These are phyloP conservation scores for Sternotherus odoratus DNA, from an alignment of 2,797 vertebrate species.

Conservation along the genomic window DNA sequence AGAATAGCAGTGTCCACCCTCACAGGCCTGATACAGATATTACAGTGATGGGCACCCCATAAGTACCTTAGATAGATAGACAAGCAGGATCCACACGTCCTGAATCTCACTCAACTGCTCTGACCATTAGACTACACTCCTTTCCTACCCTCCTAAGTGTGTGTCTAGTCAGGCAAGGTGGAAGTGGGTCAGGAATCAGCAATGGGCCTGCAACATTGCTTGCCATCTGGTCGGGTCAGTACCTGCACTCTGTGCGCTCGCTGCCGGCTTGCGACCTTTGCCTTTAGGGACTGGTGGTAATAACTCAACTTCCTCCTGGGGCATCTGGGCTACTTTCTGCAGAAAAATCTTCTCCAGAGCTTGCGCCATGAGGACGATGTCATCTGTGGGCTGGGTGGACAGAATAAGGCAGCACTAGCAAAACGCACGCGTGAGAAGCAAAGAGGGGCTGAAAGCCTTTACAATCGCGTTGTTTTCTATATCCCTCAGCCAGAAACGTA, in stretches of 20 bases:
- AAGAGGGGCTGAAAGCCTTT: background rate
- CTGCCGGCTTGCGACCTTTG: constrained; percentile 87
- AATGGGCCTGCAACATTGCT: accelerated
- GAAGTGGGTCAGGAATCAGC: background rate
- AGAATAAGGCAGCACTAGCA: background rate
- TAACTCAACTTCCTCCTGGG: constrained; percentile 91
- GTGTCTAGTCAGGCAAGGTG: background rate
- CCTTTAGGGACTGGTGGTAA: constrained; percentile 87
- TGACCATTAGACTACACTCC: accelerated
- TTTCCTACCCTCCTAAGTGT: background rate
- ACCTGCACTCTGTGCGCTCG: constrained; percentile 78
- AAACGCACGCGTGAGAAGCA: background rate
- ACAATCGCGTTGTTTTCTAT: background rate
- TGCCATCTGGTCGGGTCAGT: background rate
- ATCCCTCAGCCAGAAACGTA: background rate
- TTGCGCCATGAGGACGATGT: constrained; percentile 98
- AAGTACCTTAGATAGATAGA: background rate
- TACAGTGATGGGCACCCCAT: background rate
- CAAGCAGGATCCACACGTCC: background rate
- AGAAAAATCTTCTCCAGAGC: constrained; percentile 96
- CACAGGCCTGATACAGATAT: background rate
- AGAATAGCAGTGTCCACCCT: background rate
- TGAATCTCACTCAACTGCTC: background rate
- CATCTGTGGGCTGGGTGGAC: constrained; percentile 91
- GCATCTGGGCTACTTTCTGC: constrained; percentile 94